A percentile compares a stretch with the other conserved stretches of the same genome.
These are phyloP conservation scores for Chloebia gouldiae DNA, from an alignment of 2,113 vertebrate species.

Conservation along the genomic window DNA sequence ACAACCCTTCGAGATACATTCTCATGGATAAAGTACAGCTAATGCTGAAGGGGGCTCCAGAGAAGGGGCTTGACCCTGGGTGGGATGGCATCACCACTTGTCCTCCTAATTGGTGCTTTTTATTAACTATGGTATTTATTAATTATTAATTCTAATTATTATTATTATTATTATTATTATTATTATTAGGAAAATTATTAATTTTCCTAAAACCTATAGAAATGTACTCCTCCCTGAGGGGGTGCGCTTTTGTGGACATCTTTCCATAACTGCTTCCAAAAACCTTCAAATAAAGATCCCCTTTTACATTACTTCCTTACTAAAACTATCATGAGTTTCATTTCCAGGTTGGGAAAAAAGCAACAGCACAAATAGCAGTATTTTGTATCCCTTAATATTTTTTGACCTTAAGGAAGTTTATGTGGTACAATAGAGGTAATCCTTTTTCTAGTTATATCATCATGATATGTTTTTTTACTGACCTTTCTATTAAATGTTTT, in stretches of 20 bases:
- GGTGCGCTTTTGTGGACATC: not conserved
- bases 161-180: too few species aligned
- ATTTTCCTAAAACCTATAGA: not conserved
- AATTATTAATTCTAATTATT: too few species aligned
- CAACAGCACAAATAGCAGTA: not conserved
- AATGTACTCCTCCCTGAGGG: not conserved
- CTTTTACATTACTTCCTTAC: not conserved
- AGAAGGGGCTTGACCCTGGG: not conserved
- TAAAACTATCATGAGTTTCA: not conserved
- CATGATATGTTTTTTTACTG: not conserved
- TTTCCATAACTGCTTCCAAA: not conserved
- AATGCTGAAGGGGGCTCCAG: not conserved
- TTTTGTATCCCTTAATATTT: not conserved
- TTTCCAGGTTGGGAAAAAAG: not conserved
- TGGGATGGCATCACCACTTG: not conserved
- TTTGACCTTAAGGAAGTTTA: not conserved
- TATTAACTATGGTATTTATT: not conserved
- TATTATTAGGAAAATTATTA: too few species aligned
- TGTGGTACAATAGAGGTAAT: not conserved
- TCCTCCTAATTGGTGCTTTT: not conserved
- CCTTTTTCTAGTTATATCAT: not conserved
- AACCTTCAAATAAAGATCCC: not conserved
- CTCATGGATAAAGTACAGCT: not conserved
- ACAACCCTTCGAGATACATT: accelerated
- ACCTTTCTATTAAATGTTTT: not conserved